Conservation (phyloP, 2,113 vertebrate species). For the Anthoscopus minutus region DNA sequence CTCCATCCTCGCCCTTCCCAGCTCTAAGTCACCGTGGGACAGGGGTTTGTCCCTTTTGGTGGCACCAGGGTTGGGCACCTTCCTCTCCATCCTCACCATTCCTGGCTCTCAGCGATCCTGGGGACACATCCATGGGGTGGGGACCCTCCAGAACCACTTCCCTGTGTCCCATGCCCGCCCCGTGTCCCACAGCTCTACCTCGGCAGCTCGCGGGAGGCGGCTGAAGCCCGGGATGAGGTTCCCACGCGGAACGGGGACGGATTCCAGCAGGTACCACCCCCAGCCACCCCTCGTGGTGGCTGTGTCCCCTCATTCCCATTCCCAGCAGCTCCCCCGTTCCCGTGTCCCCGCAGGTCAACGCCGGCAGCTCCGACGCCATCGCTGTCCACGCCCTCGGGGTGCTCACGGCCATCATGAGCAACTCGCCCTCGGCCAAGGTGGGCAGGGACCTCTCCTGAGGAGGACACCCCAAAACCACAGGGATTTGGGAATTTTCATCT, state of each 20-base stretch:
- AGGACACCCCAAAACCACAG: rapidly evolving
- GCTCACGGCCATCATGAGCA: slow-evolving; percentile 93
- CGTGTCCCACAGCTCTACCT: slow-evolving; percentile 85
- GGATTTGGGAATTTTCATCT: neutral
- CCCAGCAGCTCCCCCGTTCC: neutral
- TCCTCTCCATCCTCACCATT: neutral
- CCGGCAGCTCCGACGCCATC: slow-evolving; percentile 81
- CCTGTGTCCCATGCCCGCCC: neutral
- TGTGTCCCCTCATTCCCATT: neutral
- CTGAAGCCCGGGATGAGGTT: slow-evolving; percentile 74
- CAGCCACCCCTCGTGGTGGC: neutral
- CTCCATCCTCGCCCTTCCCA: neutral
- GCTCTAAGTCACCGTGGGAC: neutral
- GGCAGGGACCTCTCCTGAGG: neutral
- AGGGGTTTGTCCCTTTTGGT: neutral
- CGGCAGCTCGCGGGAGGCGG: slow-evolving; percentile 71
- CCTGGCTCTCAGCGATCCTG: neutral
- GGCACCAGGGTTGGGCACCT: neutral
- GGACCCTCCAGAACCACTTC: neutral
- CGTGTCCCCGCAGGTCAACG: slow-evolving; percentile 66
- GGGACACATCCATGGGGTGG: neutral
- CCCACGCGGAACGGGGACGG: neutral
- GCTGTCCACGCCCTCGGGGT: slow-evolving; percentile 87
- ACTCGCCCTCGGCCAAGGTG: slow-evolving; percentile 93
- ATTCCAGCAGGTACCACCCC: slow-evolving; percentile 1